These are phyloP conservation scores for Campaea margaritaria DNA, from an alignment of 2,888 invertebrate genomes.

Conservation along the genomic window DNA sequence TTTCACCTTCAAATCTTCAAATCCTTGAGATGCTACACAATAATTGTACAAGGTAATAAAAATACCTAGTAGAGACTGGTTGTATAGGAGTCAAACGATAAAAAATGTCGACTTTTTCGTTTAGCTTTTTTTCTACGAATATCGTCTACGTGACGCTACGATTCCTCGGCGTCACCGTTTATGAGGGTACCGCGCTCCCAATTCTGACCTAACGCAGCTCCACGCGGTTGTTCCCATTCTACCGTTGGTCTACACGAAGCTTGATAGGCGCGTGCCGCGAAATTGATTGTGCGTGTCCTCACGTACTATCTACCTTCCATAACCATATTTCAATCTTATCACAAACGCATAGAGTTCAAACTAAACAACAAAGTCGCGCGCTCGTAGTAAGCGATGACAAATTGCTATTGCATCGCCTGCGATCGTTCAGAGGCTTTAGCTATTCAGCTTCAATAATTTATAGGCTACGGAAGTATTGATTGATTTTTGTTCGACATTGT, in stretches of 20 bases:
- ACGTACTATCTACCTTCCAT: constrained; percentile 50
- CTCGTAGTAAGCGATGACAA: constrained; percentile 51
- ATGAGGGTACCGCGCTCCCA: constrained; percentile 19
- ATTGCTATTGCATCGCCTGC: constrained; percentile 60
- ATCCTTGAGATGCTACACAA: too few relatives aligned
- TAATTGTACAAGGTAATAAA: too few relatives aligned
- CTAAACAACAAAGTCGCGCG: background rate
- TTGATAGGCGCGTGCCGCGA: constrained; percentile 66
- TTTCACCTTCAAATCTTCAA: too few relatives aligned
- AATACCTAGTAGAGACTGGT: too few relatives aligned
- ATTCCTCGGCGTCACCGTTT: constrained; percentile 26
- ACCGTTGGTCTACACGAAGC: constrained; percentile 56
- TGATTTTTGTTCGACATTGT: constrained; percentile 19
- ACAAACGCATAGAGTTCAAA: constrained; percentile 22
- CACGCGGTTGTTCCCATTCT: constrained; percentile 46
- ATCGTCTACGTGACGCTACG: constrained; percentile 5
- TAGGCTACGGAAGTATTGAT: constrained; percentile 46
- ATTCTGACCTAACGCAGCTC: constrained; percentile 31
- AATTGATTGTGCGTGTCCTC: constrained; percentile 70
- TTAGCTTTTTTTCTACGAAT: too few relatives aligned
- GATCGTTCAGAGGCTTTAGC: constrained; percentile 34
- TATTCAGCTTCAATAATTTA: constrained; percentile 34
- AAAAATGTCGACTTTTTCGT: too few relatives aligned
- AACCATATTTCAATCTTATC: constrained; percentile 20
- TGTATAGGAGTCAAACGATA: too few relatives aligned